These are phyloP conservation scores for Desmodus rotundus DNA, from an alignment of 2,113 vertebrate genomes.

Conservation along the genomic window DNA sequence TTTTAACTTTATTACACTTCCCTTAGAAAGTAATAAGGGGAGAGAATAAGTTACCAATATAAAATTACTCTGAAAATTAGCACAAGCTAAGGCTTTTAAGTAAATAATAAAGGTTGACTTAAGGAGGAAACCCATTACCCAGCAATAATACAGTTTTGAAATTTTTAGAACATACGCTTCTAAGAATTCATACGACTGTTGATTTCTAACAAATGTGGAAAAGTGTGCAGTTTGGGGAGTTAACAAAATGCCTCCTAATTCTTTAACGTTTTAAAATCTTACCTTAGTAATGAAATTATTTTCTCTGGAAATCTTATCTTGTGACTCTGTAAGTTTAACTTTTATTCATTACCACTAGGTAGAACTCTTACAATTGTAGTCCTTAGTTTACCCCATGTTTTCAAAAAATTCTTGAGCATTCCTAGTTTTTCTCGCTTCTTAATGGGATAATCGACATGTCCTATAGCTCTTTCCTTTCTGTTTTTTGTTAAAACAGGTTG, in stretches of 20 bases:
- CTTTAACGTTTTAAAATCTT: background rate
- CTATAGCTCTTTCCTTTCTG: background rate
- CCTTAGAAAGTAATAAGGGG: background rate
- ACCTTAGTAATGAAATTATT: background rate
- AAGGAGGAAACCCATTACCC: background rate
- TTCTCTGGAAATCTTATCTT: background rate
- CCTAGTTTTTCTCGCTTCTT: background rate
- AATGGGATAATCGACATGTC: background rate
- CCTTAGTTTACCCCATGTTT: background rate
- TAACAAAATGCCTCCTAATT: background rate
- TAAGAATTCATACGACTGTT: background rate
- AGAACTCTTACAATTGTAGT: background rate
- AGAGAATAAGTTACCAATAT: background rate
- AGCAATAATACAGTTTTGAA: background rate
- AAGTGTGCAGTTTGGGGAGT: background rate
- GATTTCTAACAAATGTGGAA: background rate
- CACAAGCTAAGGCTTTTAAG: background rate
- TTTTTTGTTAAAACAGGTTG: background rate
- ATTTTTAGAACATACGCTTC: background rate
- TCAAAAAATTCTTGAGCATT: background rate
- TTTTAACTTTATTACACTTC: background rate
- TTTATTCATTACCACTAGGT: background rate
- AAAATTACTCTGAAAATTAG: background rate
- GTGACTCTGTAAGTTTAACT: background rate
- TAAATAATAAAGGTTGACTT: background rate